Evolutionary conservation across 2,797 vertebrate species (phyloP), one percentile per base, ranked within the genome.

Genomic region (Caiman crocodilus): DNA sequence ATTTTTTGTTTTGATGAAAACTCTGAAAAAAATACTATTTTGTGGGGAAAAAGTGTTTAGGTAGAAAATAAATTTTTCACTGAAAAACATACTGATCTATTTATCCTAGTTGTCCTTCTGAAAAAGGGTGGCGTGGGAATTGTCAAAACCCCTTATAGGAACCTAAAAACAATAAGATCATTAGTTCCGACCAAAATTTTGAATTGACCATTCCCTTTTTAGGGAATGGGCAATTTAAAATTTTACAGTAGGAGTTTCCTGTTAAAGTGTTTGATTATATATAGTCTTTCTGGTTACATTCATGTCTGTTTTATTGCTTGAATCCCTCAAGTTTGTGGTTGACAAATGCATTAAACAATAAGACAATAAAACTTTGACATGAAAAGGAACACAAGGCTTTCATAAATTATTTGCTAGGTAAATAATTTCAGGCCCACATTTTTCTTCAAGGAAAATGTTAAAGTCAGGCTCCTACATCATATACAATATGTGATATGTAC

Each of bases 331-430:
- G 93, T 71, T 90, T 64, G 14, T 71, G 77, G 83, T 81, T 82
- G 82, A 92, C 85, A 94, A 93, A 79, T 88, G 26, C 30, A 90
- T 94, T 92, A 90, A 94, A 89, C 32, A 88, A 74, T 67, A 87
- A 56, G 75, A 89, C 13, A 91, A 87, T 74, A 91, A 90, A 92
- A 91, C 30, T 78, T 86, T 76, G 85, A 87, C 84, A 92, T 14
- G 23, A 81, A 64, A 83, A 91, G 77, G 77, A 92, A 80, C 64
- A 76, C 14, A 82, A 82, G 50, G 23, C 58, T 87, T 87, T 91
- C 6, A 94, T 92, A 90, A 93, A 89, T 91, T 94, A 90, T 96
- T 94, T 95, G 21, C 71, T 90, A 8, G 3, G 58, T 76, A 91
- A 92, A 89, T 78, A 94, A 76, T 79, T 89, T 92, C 65, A 81